Conservation (phyloP, 2,113 vertebrate genomes). For the Perccottus glenii region DNA sequence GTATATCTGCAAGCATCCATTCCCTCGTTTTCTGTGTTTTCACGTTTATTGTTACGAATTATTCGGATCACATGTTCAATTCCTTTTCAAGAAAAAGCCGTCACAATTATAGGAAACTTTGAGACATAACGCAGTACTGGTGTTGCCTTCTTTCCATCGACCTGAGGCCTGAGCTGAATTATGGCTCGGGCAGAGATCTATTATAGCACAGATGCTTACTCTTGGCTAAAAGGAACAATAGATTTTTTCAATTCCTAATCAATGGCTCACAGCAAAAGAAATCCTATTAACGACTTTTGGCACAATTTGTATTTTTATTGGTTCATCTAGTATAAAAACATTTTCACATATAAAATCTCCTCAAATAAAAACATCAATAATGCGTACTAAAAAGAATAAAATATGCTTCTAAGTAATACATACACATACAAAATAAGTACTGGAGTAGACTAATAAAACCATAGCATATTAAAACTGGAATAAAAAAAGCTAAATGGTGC, state of each 20-base stretch:
- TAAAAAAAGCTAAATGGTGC: constrained; percentile 29
- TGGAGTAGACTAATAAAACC: constrained; percentile 44
- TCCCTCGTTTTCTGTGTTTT: no score
- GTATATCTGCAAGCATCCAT: no score
- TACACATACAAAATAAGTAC: constrained; percentile 63
- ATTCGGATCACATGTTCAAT: constrained; percentile 2
- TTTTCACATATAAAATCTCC: constrained; percentile 62
- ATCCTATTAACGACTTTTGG: neutral
- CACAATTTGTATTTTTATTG: constrained; percentile 34
- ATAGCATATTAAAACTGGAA: constrained; percentile 69
- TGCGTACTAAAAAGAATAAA: constrained; percentile 56
- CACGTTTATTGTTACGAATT: constrained; percentile 15
- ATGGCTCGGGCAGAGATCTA: constrained; percentile 17
- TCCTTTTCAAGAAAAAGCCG: neutral
- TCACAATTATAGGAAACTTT: constrained; percentile 3
- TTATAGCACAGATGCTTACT: neutral
- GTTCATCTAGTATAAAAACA: constrained; percentile 57
- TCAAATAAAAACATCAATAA: constrained; percentile 18
- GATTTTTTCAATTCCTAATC: neutral
- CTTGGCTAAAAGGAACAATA: neutral
- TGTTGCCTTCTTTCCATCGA: constrained; percentile 10
- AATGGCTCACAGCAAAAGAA: neutral
- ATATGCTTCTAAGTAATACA: constrained; percentile 58
- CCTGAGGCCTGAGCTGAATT: neutral
- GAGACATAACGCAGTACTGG: constrained; percentile 11